Evolutionary conservation across 2,888 invertebrate species (phyloP), one percentile per base, ranked within the genome.

Genomic region (Phengaris arion): DNA sequence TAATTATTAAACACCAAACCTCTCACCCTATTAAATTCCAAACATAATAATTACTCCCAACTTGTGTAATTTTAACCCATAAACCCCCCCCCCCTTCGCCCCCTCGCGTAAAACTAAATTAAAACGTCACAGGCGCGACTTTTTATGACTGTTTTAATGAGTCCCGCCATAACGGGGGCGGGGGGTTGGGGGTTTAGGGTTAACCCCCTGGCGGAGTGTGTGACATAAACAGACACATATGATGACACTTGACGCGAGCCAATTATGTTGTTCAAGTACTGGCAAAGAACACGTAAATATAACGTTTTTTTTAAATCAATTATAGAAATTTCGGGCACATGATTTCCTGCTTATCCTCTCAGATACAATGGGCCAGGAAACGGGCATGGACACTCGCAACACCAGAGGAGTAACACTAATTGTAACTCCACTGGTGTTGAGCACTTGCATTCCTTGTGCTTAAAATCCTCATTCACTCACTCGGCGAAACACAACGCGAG

Each of bases 71-170:
- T 64, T 64, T 64, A 64, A 64, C 64, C 59, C 64, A 64, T 64
- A 64, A 64, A 35, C 35, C 45, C 59, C 9, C 35, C 45, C 59
- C 9, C 59, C 54, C 54, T 4, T 4, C 4, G 9, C 59, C 64
- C 64, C 64, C 35, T 45, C 10, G 35, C 9, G 48, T 48, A 48
- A 69, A 69, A 48, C 46, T 15, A 69, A 46, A 69, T 69, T 69
- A 69, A 69, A 69, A 69, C 15, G 69, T 74, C 45, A 68, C 68
- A 51, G 59, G 64, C 12, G 64, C 68, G 59, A 54, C 45, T 64
- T 75, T 77, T 76, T 76, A 76, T 59, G 73, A 77, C 74, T 76
- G 74, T 55, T 75, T 73, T 75, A 77, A 75, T 73, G 75, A 77
- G 76, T 64, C 64, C 12, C 64, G 64, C 64, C 22, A 22, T 9